Conservation (phyloP, 2,113 vertebrate genomes). For the Pimephales promelas region DNA sequence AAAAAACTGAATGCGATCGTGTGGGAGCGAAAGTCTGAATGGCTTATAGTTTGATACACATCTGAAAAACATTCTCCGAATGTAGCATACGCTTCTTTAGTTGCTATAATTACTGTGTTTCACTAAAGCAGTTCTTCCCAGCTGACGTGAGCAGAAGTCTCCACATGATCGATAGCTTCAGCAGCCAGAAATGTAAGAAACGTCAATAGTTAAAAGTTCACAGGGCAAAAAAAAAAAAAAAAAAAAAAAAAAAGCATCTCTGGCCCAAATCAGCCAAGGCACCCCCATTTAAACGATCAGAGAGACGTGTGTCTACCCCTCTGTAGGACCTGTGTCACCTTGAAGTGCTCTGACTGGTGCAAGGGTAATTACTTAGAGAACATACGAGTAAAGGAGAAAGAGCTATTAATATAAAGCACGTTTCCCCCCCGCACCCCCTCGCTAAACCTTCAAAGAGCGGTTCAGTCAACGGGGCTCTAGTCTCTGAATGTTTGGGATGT, state of each 20-base stretch:
- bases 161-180: not conserved
- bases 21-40: not conserved
- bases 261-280: constrained; percentile 8
- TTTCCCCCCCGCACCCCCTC: constrained; percentile 8
- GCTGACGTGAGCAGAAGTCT: not conserved
- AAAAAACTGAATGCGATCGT: not conserved
- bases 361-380: constrained; percentile 38
- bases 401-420: constrained; percentile 25
- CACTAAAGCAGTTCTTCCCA: not conserved
- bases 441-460: constrained; percentile 42
- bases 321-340: constrained; percentile 41
- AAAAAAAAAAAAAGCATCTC: constrained; percentile 15
- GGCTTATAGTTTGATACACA: not conserved
- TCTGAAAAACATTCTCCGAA: not conserved
- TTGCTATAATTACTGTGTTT: not conserved
- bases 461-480: constrained; percentile 43
- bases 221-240: constrained; percentile 1
- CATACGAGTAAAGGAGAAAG: constrained; percentile 14
- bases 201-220: not conserved
- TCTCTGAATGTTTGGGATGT: constrained; percentile 58
- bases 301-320: constrained; percentile 14
- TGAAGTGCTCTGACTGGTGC: constrained; percentile 28
- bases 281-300: constrained; percentile 4
- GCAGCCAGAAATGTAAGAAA: not conserved
- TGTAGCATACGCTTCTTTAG: not conserved